Evolutionary conservation across 2,113 vertebrate species (phyloP), one percentile per base, ranked within the genome.

Genomic region (Myanophis thanlyinensis): DNA sequence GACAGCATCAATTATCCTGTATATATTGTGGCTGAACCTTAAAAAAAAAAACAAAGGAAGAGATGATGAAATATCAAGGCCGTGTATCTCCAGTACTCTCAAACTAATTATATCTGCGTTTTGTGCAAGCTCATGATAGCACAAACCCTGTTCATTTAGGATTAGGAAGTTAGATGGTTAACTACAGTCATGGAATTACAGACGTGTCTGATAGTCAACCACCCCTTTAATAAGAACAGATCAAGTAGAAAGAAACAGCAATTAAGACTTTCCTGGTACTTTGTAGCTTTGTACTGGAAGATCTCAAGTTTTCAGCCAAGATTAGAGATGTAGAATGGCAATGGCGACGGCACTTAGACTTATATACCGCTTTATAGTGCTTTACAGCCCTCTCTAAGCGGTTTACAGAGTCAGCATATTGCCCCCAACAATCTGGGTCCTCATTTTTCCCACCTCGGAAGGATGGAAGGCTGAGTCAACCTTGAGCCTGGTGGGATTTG

Each of bases 141-240:
- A 40, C 27, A 51, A 89, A 85, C 85, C 23, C 44, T 6, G 49
- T 23, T n/a, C 46, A 27, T 84, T 48, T 35, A 90, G 73, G 54
- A 90, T 62, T 23, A 90, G n/a, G n/a, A 35, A 93, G 25, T 93
- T 47, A 86, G 73, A 86, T 48, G 25, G 48, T 90, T 93, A 62
- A 93, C 53, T 49, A 13, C 91, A 88, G 30, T 90, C 25, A 23
- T 9, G 48, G 92, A 59, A 90, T 90, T 35, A 62, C 46, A 44
- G 30, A 56, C 46, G 13, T 27, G 10, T 90, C 49, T n/a, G 47
- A 90, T 88, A 59, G 91, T 92, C 48, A 92, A 51, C 86, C 67
- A 93, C 80, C n/a, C 53, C 89, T 59, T 90, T 90, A 62, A 90
- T 44, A 23, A 89, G 88, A 56, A 85, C 67, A 48, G 44, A 59